Base-by-base conservation (phyloP, 2,797 vertebrate genomes). In the Microctenopoma lineatum region DNA sequence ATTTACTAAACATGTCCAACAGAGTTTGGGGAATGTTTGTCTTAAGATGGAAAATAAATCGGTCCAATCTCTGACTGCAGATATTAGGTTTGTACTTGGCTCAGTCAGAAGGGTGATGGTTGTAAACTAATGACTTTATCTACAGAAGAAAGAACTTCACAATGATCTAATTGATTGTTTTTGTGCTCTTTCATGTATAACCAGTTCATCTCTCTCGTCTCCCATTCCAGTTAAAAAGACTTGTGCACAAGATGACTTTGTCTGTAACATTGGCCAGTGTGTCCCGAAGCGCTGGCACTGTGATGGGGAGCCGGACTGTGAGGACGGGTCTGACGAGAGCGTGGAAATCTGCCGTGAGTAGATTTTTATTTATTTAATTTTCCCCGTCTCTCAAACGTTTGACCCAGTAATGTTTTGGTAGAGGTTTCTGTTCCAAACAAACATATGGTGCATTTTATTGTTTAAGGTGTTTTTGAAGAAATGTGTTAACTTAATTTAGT, bases 281-380 rank as follows among this genome's bases (percentile, higher is more conserved):
- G 89, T 99, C 62, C 97, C 98, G 0, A 96, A 93, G 89, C 92
- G 97, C 11, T 99, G 98, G 98, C 96, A 97, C 73, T 99, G 98
- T 58, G 98, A 99, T 4, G 98, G 98, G 0, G 98, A 99, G 67
- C 94, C 96, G 0, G 98, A 99, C 89, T 99, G 98, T 0, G 98
- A 99, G 78, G 98, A 99, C 5, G 95, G 94, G 0, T 97, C 98
- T 0, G 98, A 99, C 0, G 98, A 99, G 90, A 95, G 93, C 65
- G 60, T 91, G 0, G 95, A 97, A 27, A 92, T 97, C 77, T 99
- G 98, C 89, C 93, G 98, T 99, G 92, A 98, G 98, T 98, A 71
- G 1, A 54, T 12, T 21, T 21, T 21, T 1, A 21, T 21, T 21
- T 21, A 2, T 21, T 21, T 21, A 1, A 2, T 38, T 63, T 51